phyloP scores from a whole-genome alignment of 2,797 vertebrate species.

The Choloepus didactylus region DNA sequence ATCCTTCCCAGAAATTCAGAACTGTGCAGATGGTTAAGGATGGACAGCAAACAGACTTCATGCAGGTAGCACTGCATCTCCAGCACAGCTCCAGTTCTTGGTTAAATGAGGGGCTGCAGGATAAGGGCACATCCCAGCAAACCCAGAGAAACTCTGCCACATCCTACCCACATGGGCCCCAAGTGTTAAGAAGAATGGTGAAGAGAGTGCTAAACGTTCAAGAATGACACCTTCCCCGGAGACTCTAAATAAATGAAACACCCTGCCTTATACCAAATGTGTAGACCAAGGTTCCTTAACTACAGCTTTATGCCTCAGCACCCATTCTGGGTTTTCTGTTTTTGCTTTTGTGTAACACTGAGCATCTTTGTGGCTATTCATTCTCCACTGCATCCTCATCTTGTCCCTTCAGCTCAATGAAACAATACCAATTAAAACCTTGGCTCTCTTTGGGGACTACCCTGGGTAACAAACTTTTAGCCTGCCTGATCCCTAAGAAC shows the following conservation, averaged over 20 bases:
- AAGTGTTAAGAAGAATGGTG: neutral
- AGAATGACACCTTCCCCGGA: neutral
- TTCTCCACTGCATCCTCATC: neutral
- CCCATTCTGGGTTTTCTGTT: neutral
- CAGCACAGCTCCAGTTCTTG: neutral
- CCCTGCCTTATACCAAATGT: neutral
- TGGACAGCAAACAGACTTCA: neutral
- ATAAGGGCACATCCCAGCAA: neutral
- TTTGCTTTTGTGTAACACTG: neutral
- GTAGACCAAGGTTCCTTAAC: neutral
- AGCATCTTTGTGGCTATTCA: neutral
- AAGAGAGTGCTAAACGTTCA: neutral
- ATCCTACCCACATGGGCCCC: rapidly evolving
- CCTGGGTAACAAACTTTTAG: neutral
- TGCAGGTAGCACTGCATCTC: neutral
- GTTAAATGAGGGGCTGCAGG: neutral
- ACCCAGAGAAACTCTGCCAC: neutral
- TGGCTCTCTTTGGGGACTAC: neutral
- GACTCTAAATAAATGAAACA: neutral
- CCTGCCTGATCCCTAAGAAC: neutral
- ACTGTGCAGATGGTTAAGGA: neutral
- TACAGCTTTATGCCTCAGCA: neutral
- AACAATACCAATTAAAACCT: neutral
- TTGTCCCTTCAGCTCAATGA: neutral
- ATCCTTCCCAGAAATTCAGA: neutral